Evolutionary conservation across 2,797 vertebrate species (phyloP).

Genomic region (Peromyscus melanophrys): DNA sequence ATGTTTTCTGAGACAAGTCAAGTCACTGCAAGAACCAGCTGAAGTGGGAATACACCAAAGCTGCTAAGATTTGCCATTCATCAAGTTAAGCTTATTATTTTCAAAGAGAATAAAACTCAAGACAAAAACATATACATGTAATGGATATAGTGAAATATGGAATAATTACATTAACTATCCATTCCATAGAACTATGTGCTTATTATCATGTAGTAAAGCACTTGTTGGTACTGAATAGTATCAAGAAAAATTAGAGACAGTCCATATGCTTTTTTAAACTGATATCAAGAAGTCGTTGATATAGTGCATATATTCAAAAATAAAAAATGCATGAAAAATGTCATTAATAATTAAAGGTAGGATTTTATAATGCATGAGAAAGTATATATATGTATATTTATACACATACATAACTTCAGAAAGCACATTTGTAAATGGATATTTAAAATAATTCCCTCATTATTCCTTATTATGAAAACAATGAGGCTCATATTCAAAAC

Average conservation of each 20-base stretch:
- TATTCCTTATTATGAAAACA: slow-evolving; percentile 57
- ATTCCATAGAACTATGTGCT: neutral
- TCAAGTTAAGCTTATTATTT: neutral
- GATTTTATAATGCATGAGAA: slow-evolving; percentile 28
- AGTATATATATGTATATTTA: neutral
- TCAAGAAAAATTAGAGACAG: neutral
- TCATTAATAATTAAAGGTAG: neutral
- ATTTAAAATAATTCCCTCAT: slow-evolving; percentile 54
- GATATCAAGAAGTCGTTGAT: neutral
- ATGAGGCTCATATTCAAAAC: slow-evolving; percentile 42
- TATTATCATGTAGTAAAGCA: neutral
- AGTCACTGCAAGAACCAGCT: neutral
- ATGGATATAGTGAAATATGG: neutral
- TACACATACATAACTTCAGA: neutral
- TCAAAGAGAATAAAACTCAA: neutral
- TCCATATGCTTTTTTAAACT: neutral
- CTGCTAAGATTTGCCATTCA: neutral
- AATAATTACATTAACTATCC: neutral
- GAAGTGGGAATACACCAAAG: neutral
- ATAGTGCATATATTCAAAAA: neutral
- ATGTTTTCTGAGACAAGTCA: neutral
- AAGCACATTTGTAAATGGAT: slow-evolving; percentile 11
- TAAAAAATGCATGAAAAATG: neutral
- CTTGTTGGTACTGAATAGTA: neutral
- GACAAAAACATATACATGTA: neutral